Percentiles rank a stretch among this genome's conserved stretches.
Conservation (phyloP, 2,113 vertebrate species). For the Pseudopipra pipra region DNA sequence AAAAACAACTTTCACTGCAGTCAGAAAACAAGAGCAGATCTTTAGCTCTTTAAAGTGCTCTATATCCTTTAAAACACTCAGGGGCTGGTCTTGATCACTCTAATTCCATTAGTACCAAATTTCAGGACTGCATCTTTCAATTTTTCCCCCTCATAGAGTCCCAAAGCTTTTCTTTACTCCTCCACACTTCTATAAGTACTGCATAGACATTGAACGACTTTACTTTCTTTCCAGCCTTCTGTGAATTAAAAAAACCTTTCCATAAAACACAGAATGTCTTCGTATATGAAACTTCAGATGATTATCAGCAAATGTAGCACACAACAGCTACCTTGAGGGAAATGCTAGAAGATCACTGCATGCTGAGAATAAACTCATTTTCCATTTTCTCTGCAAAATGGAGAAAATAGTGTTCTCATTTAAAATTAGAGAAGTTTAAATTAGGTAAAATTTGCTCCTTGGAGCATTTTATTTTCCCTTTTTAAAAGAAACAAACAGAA, state of each 20-base stretch:
- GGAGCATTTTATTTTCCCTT: background rate
- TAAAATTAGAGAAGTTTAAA: background rate
- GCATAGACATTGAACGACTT: background rate
- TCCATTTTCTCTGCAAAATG: background rate
- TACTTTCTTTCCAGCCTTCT: background rate
- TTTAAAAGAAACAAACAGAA: background rate
- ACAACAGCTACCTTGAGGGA: background rate
- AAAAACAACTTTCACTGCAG: slow-evolving; percentile 12
- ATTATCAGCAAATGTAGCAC: background rate
- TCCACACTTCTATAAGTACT: background rate
- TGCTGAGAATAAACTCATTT: background rate
- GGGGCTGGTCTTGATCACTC: background rate
- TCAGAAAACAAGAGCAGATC: background rate
- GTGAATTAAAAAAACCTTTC: background rate
- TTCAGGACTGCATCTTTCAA: background rate
- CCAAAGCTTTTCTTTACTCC: background rate
- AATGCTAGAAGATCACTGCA: background rate
- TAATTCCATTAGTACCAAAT: slow-evolving; percentile 12
- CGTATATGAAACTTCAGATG: background rate
- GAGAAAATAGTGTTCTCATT: background rate
- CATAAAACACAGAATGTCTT: background rate
- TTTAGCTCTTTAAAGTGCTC: background rate
- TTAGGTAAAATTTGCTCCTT: background rate
- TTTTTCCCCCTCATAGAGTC: background rate
- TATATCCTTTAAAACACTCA: background rate